phyloP scores from a whole-genome alignment of 2,888 invertebrate genomes.

The Calliopum simillimum region DNA sequence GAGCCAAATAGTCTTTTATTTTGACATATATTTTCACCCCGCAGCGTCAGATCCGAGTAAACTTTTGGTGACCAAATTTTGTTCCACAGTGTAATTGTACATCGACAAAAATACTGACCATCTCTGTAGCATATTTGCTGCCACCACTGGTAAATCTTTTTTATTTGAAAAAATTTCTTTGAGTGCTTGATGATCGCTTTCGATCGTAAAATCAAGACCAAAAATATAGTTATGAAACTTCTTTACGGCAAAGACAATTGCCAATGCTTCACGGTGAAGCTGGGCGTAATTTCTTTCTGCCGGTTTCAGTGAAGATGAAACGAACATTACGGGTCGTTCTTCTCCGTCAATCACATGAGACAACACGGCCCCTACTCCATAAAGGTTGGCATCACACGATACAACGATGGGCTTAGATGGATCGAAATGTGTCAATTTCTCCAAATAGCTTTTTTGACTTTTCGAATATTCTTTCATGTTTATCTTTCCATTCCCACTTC shows the following conservation, averaged over 20 bases:
- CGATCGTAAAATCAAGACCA: slow-evolving; percentile 46
- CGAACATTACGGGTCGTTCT: slow-evolving; percentile 41
- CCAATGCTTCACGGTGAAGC: slow-evolving; percentile 56
- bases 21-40: too few relatives aligned
- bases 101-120: slow-evolving; percentile 32
- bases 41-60: too few relatives aligned
- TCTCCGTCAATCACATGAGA: slow-evolving; percentile 40
- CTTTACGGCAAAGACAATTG: slow-evolving; percentile 60
- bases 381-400: slow-evolving; percentile 37
- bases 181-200: slow-evolving; percentile 43
- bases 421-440: slow-evolving; percentile 27
- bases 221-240: slow-evolving; percentile 64
- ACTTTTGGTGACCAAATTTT: too few relatives aligned
- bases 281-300: slow-evolving; percentile 51
- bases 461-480: not conserved
- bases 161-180: slow-evolving; percentile 32
- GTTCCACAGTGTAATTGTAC: too few relatives aligned
- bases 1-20: too few relatives aligned
- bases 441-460: not conserved
- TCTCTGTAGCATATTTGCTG: slow-evolving; percentile 38
- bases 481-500: not conserved
- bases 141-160: slow-evolving; percentile 34
- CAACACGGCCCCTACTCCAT: slow-evolving; percentile 37
- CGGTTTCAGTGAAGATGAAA: slow-evolving; percentile 33
- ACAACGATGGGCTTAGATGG: slow-evolving; percentile 35